Evolutionary conservation across 2,888 invertebrate genomes (phyloP), one percentile per base, ranked within the genome.

Genomic region (Meganola albula): DNA sequence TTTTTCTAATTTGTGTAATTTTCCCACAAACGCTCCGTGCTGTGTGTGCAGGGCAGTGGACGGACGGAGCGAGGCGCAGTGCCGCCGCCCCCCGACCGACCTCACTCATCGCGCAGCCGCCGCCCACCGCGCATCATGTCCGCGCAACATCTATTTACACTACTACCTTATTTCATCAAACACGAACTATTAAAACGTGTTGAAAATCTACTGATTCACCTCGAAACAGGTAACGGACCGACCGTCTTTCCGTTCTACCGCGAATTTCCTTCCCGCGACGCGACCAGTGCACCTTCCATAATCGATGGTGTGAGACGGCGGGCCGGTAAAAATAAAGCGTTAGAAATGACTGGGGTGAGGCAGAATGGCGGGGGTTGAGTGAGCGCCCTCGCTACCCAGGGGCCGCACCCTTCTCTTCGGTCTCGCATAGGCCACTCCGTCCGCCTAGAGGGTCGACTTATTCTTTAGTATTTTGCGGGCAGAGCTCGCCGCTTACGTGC

Each of bases 291-390:
- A 47, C 48, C 53, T 40, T 49, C 40, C 36, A 49, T 40, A 50
- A 51, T 37, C 66, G 74, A 79, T 78, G 84, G 84, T 77, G 80
- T 83, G 84, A 53, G 84, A 74, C 59, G 58, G 64, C 64, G 74
- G 77, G 73, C 74, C 79, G 80, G 75, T 75, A 83, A 85, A 86
- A 86, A 86, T 85, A 86, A 73, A 85, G 74, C 67, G 77, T 53
- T 66, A 76, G 66, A 70, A 82, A 72, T 56, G 62, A 64, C 58
- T 78, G 86, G 86, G 85, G 84, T 85, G 86, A 83, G 86, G 86
- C 74, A 74, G 69, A 74, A 79, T 76, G 82, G 76, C 83, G 77
- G 83, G 86, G 86, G 84, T 80, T 78, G 79, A 77, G 79, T 72
- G 59, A 64, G 68, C 75, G 71, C 78, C 76, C 74, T 68, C 63